These are phyloP conservation scores for Chaetodon trifasciatus DNA, from an alignment of 2,797 vertebrate genomes.

Conservation along the genomic window DNA sequence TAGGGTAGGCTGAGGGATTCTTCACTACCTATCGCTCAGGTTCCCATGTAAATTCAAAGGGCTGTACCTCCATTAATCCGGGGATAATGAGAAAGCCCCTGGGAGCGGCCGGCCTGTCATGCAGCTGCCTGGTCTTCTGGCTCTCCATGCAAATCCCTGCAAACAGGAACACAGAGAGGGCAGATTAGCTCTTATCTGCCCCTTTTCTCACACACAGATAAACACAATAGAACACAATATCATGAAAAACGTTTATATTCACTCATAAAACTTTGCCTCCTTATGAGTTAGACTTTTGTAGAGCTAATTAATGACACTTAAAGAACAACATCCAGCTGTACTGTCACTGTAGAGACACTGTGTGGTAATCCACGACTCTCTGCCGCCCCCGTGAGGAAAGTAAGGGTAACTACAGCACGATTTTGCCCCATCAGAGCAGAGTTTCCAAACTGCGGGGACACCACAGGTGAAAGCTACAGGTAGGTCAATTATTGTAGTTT, in stretches of 20 bases:
- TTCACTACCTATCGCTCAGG: constrained; percentile 51
- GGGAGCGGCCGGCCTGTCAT: constrained; percentile 53
- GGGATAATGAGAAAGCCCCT: constrained; percentile 75
- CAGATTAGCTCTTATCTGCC: constrained; percentile 46
- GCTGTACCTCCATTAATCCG: constrained; percentile 74
- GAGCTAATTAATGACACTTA: no score
- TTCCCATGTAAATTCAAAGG: constrained; percentile 75
- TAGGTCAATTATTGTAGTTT: background rate
- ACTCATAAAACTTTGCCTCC: background rate
- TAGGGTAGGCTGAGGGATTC: constrained; percentile 10
- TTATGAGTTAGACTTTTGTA: background rate
- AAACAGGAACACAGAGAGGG: constrained; percentile 56
- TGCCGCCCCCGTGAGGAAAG: constrained; percentile 46
- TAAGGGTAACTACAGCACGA: constrained; percentile 3
- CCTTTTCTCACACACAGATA: constrained; percentile 40
- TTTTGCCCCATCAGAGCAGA: no score
- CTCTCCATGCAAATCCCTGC: constrained; percentile 60
- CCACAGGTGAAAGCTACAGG: background rate
- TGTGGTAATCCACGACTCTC: background rate
- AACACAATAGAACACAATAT: constrained; percentile 16
- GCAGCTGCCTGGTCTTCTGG: constrained; percentile 38
- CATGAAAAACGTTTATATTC: background rate
- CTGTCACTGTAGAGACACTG: background rate
- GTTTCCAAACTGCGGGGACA: background rate
- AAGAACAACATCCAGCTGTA: background rate